phyloP scores from a whole-genome alignment of 2,113 vertebrate genomes.

The Microcebus griseorufus region DNA sequence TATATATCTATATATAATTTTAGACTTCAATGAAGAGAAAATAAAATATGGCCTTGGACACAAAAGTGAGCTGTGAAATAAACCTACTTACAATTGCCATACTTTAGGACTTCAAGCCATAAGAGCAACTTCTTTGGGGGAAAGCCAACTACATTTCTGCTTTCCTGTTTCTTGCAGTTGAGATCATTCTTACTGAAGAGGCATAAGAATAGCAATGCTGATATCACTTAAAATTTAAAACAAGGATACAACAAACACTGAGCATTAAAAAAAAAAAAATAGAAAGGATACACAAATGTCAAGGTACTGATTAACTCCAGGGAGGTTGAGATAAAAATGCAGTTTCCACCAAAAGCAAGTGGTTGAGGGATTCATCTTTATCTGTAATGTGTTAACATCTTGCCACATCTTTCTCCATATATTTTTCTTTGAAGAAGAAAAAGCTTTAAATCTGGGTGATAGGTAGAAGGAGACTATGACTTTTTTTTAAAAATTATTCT shows the following conservation, averaged over 20 bases:
- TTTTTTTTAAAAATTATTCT: neutral
- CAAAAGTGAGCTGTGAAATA: neutral
- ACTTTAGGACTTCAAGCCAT: neutral
- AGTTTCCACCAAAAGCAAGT: neutral
- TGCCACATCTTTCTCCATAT: neutral
- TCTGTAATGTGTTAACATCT: neutral
- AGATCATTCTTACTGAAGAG: neutral
- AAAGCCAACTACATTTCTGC: neutral
- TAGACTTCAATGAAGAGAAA: neutral
- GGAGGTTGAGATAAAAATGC: neutral
- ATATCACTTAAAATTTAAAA: neutral
- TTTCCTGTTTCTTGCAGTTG: neutral
- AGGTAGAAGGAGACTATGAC: neutral
- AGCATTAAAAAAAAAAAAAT: neutral
- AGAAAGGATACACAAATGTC: neutral
- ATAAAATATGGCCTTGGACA: neutral
- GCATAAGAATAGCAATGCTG: neutral
- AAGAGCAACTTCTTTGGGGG: neutral
- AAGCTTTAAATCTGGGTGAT: neutral
- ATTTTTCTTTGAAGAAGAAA: conserved; percentile 7
- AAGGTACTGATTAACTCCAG: neutral
- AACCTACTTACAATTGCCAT: neutral
- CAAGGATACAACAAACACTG: neutral
- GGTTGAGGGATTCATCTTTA: neutral
- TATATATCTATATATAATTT: neutral